Conservation (phyloP, 2,888 invertebrate genomes). For the Formica aserva region DNA sequence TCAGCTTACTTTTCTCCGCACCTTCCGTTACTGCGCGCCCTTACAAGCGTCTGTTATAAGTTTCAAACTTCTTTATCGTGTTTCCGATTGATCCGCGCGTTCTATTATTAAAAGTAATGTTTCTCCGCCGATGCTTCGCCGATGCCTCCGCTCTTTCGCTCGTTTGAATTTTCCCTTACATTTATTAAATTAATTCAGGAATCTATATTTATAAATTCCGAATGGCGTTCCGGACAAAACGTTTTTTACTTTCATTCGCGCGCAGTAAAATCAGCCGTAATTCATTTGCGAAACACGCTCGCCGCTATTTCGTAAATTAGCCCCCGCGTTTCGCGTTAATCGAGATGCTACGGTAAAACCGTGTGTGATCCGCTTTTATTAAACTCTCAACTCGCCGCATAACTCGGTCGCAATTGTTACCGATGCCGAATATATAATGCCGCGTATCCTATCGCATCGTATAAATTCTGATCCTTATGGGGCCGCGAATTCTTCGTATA, state of each 20-base stretch:
- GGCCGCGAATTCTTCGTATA: slow-evolving; percentile 27
- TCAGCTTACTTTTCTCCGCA: slow-evolving; percentile 44
- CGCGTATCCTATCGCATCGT: background rate
- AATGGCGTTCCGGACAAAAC: background rate
- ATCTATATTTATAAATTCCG: slow-evolving; percentile 11
- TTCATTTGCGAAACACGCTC: background rate
- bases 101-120: slow-evolving; percentile 25
- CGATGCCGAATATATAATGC: slow-evolving; percentile 19
- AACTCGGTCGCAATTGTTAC: slow-evolving; percentile 10
- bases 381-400: background rate
- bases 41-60: background rate
- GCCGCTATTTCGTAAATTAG: background rate
- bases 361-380: background rate
- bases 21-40: background rate
- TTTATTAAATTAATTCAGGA: slow-evolving; percentile 10
- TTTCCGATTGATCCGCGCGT: slow-evolving; percentile 21
- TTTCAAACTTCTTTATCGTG: slow-evolving; percentile 21
- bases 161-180: background rate
- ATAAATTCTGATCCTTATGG: slow-evolving; percentile 40
- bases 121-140: background rate
- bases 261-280: background rate
- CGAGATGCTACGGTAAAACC: background rate
- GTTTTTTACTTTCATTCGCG: background rate
- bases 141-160: background rate
- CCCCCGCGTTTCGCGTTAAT: background rate